phyloP scores from a whole-genome alignment of 2,113 vertebrate species.

The Gavialis gangeticus region DNA sequence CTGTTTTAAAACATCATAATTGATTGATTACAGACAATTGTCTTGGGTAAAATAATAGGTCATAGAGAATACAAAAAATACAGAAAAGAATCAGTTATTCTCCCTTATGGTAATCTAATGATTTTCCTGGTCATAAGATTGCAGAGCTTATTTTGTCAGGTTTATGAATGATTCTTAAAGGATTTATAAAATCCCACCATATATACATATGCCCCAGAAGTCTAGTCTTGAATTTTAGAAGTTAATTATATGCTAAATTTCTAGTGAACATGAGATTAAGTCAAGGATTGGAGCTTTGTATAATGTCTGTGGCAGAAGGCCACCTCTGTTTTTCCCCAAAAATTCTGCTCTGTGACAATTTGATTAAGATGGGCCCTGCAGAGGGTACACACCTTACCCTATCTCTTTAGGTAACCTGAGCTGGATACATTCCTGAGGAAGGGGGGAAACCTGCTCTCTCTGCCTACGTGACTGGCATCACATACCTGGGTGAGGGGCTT shows the following conservation, averaged over 20 bases:
- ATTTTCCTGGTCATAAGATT: background rate
- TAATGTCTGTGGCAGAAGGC: too few species aligned
- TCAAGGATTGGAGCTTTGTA: background rate
- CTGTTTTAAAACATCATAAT: background rate
- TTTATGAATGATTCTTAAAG: background rate
- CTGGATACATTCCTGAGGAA: too few species aligned
- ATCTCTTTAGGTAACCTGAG: too few species aligned
- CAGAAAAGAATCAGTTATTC: background rate
- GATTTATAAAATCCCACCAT: conserved; percentile 17
- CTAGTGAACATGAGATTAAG: background rate
- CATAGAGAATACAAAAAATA: too few species aligned
- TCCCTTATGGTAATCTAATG: background rate
- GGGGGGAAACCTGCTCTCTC: too few species aligned
- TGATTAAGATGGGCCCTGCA: too few species aligned
- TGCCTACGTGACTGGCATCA: too few species aligned
- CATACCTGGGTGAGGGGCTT: too few species aligned
- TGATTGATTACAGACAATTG: background rate
- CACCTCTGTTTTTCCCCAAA: too few species aligned
- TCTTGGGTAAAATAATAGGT: background rate
- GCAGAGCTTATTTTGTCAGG: background rate
- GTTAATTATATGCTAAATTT: conserved; percentile 29
- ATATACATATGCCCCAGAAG: background rate
- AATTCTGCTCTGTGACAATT: too few species aligned
- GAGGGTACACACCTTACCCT: too few species aligned
- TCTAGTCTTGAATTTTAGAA: conserved; percentile 43